A percentile compares a stretch with the other conserved stretches of the same genome.
phyloP scores from a whole-genome alignment of 2,797 vertebrate species.

The Ctenopoma multispine region DNA sequence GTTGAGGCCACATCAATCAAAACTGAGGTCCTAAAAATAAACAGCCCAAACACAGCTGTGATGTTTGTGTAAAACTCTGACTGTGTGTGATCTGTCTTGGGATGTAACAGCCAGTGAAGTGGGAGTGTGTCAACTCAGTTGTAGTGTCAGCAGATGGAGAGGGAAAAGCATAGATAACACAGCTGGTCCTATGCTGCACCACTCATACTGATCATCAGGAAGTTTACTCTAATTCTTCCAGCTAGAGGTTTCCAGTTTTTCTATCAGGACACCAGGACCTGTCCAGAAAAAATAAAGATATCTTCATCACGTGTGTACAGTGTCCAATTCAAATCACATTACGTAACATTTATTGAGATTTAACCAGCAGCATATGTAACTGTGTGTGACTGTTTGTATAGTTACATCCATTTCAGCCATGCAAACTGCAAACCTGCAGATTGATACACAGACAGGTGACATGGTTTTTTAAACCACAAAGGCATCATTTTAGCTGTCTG shows the following conservation, averaged over 20 bases:
- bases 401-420: too few relatives aligned
- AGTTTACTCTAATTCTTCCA: constrained; percentile 48
- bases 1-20: constrained; percentile 58
- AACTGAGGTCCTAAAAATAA: constrained; percentile 55
- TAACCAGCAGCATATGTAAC: too few relatives aligned
- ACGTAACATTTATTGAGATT: background rate
- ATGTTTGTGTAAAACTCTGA: constrained; percentile 44
- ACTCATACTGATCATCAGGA: constrained; percentile 63
- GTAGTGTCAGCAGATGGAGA: constrained; percentile 74
- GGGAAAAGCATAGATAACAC: constrained; percentile 62
- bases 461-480: too few relatives aligned
- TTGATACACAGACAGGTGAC: too few relatives aligned
- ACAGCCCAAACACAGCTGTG: constrained; percentile 58
- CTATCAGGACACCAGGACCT: constrained; percentile 9
- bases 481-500: background rate
- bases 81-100: constrained; percentile 48
- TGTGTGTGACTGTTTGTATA: too few relatives aligned
- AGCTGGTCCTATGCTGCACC: constrained; percentile 64
- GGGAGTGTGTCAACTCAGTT: constrained; percentile 71
- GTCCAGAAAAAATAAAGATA: background rate
- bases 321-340: background rate
- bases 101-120: constrained; percentile 63
- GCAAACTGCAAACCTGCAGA: too few relatives aligned
- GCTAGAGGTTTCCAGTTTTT: constrained; percentile 28
- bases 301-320: background rate